A percentile compares a stretch with the other conserved stretches of the same genome.
Conservation (phyloP, 2,113 vertebrate genomes). For the Muntiacus reevesi region DNA sequence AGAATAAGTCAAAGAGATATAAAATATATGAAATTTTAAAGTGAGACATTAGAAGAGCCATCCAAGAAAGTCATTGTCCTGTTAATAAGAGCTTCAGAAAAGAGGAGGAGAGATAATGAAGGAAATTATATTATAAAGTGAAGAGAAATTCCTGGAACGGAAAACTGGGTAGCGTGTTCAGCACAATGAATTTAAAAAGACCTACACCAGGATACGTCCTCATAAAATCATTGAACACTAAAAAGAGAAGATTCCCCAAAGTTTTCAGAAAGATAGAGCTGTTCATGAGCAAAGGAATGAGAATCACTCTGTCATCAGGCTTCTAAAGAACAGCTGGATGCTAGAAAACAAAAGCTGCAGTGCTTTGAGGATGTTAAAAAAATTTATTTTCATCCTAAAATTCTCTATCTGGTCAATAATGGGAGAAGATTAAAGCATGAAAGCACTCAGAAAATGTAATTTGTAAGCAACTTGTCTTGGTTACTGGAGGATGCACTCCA, state of each 20-base stretch:
- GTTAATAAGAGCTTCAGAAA: neutral
- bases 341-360: neutral
- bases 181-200: neutral
- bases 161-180: neutral
- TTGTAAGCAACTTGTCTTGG: neutral
- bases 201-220: neutral
- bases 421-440: neutral
- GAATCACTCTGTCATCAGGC: neutral
- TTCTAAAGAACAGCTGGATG: neutral
- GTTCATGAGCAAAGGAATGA: neutral
- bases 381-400: neutral
- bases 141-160: constrained; percentile 4
- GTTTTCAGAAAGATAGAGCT: neutral
- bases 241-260: neutral
- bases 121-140: neutral
- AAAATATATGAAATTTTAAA: constrained; percentile 1
- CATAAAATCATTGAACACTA: neutral
- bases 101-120: neutral
- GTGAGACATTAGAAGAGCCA: neutral
- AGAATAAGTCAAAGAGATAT: neutral
- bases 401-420: neutral
- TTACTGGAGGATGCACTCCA: neutral
- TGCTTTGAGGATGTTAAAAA: neutral
- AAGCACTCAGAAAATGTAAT: neutral
- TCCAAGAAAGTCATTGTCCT: neutral